These are phyloP conservation scores for Megaceryle maxima DNA, from an alignment of 2,113 vertebrate species.

Conservation along the genomic window DNA sequence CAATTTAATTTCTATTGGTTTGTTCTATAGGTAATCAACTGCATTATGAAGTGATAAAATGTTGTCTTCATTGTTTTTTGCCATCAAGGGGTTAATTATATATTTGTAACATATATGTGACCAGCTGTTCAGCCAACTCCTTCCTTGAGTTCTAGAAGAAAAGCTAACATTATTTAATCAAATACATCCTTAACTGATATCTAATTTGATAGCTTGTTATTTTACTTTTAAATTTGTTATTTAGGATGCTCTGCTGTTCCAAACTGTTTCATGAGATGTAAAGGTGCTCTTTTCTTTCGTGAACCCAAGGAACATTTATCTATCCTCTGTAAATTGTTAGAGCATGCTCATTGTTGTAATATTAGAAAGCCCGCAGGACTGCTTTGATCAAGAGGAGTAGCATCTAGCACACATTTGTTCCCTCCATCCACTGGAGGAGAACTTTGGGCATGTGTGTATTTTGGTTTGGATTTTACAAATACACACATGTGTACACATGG, in stretches of 20 bases:
- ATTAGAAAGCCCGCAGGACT: neutral
- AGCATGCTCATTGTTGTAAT: neutral
- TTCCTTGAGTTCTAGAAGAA: neutral
- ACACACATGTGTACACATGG: fast-evolving
- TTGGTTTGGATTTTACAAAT: neutral
- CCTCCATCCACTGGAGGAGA: neutral
- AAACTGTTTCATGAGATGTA: neutral
- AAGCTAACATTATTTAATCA: neutral
- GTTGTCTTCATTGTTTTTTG: neutral
- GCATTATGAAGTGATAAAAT: neutral
- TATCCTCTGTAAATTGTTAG: neutral
- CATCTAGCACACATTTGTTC: neutral
- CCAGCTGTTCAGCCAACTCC: neutral
- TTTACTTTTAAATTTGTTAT: too few species aligned
- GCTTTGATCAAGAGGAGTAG: neutral
- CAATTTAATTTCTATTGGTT: neutral
- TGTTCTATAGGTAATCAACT: neutral
- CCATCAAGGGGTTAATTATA: neutral
- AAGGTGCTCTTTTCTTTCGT: neutral
- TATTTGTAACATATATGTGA: neutral
- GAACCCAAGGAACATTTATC: neutral
- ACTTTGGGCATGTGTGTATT: neutral
- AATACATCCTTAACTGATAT: neutral
- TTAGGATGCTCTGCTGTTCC: neutral
- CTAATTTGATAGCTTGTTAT: neutral